Percentiles rank a stretch among this genome's conserved stretches.
phyloP scores from a whole-genome alignment of 2,113 vertebrate genomes.

The Himantopus leucocephalus region DNA sequence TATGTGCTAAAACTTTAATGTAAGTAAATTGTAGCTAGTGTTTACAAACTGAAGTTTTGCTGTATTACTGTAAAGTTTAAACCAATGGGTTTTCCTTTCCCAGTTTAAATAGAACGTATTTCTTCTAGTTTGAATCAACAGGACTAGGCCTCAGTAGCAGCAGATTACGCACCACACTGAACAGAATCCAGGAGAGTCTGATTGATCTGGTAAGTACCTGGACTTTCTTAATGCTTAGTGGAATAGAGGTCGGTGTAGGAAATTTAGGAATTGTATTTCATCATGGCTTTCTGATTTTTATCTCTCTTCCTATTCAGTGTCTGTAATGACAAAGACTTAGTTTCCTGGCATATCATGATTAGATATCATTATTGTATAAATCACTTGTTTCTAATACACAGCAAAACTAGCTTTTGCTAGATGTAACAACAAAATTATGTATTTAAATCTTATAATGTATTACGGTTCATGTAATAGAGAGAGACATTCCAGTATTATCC shows the following conservation, averaged over 20 bases:
- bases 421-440: background rate
- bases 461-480: background rate
- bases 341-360: background rate
- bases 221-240: background rate
- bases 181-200: conserved; percentile 95
- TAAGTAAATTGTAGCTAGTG: background rate
- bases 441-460: background rate
- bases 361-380: background rate
- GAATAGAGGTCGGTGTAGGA: background rate
- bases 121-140: conserved; percentile 91
- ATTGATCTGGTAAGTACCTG: conserved; percentile 89
- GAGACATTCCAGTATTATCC: background rate
- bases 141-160: conserved; percentile 96
- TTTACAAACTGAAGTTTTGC: background rate
- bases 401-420: background rate
- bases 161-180: conserved; percentile 92
- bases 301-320: background rate
- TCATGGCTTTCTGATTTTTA: background rate
- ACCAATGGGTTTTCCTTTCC: background rate
- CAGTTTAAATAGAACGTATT: background rate
- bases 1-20: background rate
- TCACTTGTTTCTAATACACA: background rate
- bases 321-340: background rate
- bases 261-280: background rate
- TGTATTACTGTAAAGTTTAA: background rate